Conservation (phyloP, 2,113 vertebrate genomes). For the Chloropsis cyanopogon region DNA sequence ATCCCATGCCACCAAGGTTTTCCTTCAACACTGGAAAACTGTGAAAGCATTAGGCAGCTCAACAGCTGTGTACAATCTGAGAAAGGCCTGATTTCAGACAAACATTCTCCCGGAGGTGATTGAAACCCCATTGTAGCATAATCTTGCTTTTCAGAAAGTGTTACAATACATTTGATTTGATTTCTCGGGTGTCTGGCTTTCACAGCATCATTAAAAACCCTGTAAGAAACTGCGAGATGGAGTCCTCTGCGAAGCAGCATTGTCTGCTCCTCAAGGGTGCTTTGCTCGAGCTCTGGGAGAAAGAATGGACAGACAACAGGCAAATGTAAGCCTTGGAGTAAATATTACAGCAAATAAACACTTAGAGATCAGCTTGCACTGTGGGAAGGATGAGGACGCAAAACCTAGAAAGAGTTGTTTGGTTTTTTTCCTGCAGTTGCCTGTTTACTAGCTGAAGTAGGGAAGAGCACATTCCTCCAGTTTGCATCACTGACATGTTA, state of each 20-base stretch:
- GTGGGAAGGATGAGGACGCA: neutral
- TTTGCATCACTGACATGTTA: neutral
- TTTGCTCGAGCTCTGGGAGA: neutral
- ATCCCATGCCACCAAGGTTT: slow-evolving; percentile 81
- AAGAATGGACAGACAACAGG: slow-evolving; percentile 3
- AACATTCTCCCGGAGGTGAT: slow-evolving; percentile 71
- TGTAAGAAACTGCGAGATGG: slow-evolving; percentile 79
- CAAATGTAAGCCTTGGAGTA: neutral
- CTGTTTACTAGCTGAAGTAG: neutral
- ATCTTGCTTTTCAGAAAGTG: slow-evolving; percentile 92
- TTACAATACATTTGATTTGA: slow-evolving; percentile 89
- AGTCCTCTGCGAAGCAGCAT: slow-evolving; percentile 77
- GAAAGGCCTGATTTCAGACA: slow-evolving; percentile 75
- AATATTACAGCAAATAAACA: neutral
- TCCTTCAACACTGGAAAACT: slow-evolving; percentile 74
- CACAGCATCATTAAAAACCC: slow-evolving; percentile 80
- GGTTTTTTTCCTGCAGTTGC: neutral
- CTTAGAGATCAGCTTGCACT: neutral
- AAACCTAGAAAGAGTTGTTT: neutral
- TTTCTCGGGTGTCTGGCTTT: slow-evolving; percentile 85
- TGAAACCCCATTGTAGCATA: slow-evolving; percentile 85
- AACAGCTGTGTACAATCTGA: slow-evolving; percentile 83
- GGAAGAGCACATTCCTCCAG: neutral
- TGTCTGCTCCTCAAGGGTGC: slow-evolving; percentile 59
- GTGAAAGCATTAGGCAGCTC: slow-evolving; percentile 79